Evolutionary conservation across 2,797 vertebrate genomes (phyloP).

Genomic region (Molothrus aeneus): DNA sequence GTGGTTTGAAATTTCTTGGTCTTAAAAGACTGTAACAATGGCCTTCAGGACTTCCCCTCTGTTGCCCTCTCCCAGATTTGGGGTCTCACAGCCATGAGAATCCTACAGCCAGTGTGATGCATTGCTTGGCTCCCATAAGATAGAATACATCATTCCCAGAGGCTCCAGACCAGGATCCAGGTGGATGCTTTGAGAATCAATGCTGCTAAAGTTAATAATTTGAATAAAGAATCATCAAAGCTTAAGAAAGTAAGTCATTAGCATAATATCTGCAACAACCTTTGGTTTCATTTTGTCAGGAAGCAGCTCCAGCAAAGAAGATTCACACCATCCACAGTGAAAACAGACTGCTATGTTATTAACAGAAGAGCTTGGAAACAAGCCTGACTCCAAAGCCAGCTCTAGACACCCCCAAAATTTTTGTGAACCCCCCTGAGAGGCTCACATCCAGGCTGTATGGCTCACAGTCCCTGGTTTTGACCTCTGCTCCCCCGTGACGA

Average conservation of each 20-base stretch:
- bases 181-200: not conserved
- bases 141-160: not conserved
- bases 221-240: not conserved
- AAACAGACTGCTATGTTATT: not conserved
- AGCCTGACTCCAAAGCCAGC: not conserved
- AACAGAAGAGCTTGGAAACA: not conserved
- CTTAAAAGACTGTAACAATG: not conserved
- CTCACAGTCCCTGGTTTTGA: not conserved
- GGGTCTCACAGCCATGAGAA: not conserved
- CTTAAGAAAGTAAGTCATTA: not conserved
- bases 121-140: not conserved
- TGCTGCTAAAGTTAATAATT: not conserved
- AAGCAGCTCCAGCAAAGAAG: not conserved
- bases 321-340: rapidly evolving
- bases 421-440: not conserved
- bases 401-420: not conserved
- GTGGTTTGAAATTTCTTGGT: not conserved
- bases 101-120: not conserved
- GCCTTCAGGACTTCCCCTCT: not conserved
- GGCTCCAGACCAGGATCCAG: not conserved
- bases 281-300: not conserved
- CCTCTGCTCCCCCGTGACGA: not conserved
- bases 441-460: not conserved
- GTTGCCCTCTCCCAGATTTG: not conserved
- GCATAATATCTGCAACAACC: not conserved